Base-by-base conservation (phyloP, 2,888 invertebrate genomes). In the Muschampia plurimacula region DNA sequence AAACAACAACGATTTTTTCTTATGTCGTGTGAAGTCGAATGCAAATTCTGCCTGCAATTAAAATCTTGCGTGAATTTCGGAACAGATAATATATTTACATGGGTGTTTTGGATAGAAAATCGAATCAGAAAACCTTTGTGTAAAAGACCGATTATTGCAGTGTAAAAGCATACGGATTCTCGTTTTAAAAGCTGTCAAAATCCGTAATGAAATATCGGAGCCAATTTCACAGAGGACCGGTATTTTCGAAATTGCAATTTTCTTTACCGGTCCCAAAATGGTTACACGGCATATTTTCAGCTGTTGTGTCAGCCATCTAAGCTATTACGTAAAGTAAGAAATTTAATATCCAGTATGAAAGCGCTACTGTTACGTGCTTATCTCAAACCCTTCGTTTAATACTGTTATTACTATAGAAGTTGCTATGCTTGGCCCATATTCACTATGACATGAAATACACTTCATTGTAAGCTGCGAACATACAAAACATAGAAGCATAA, bases 161-260 rank as follows among this genome's bases (percentile, higher is more conserved):
- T 0, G 9, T 22, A 55, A 15, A 55, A 55, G 22, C 52, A 55
- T 22, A 9, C 7, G 49, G n/a, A n/a, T 22, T 22, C 52, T 22
- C 22, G 22, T 55, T 55, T 55, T 55, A 55, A 55, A 22, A 55
- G 52, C 52, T 55, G 52, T 55, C 52, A 55, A 55, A 55, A 55
- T 55, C 22, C 52, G 9, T 55, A 55, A 55, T 55, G 52, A 55
- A 55, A 55, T 55, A 55, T 55, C 52, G 15, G 22, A 55, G 22
- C 15, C 52, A 55, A 55, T 55, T 22, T 55, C 52, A 9, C 8
- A 8, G 52, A 8, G 52, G 9, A 15, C 52, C 2, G 52, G 52
- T 52, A 52, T 52, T 52, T 52, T 22, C 15, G 15, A 52, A 52
- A 52, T 52, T 52, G 8, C 52, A 52, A 52, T 52, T 52, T 15